Evolutionary conservation across 2,888 invertebrate species (phyloP).

Genomic region (Eupithecia pulchellata): DNA sequence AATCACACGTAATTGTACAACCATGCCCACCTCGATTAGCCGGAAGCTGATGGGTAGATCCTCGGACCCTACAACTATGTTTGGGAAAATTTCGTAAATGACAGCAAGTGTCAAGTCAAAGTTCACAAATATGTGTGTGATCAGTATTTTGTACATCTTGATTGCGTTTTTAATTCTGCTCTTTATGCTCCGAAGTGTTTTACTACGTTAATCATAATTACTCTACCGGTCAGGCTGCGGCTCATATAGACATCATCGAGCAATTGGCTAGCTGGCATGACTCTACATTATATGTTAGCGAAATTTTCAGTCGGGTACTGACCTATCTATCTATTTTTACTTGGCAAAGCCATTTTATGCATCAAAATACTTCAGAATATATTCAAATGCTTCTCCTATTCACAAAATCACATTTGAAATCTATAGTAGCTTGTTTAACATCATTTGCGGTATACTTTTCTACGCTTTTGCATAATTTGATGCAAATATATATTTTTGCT

Average conservation of each 20-base stretch:
- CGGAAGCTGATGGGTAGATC: neutral
- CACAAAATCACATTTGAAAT: neutral
- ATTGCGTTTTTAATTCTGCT: neutral
- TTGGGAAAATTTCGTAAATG: neutral
- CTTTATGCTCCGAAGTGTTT: neutral
- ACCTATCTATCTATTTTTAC: neutral
- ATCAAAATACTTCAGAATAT: neutral
- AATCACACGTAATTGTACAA: neutral
- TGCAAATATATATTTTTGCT: neutral
- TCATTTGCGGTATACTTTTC: neutral
- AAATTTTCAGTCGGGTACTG: neutral
- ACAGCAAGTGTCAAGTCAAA: conserved; percentile 1
- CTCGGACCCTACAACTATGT: too few relatives aligned
- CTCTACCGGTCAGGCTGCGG: neutral
- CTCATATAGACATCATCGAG: neutral
- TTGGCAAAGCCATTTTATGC: neutral
- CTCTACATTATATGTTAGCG: neutral
- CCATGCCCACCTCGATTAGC: neutral
- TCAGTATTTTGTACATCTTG: neutral
- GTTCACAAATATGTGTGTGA: neutral
- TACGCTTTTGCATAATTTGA: neutral
- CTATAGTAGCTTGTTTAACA: neutral
- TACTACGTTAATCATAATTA: neutral
- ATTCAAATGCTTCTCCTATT: neutral
- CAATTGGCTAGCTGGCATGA: neutral